Evolutionary conservation across 2,888 invertebrate genomes (phyloP).

Genomic region (Drosophila rubida): DNA sequence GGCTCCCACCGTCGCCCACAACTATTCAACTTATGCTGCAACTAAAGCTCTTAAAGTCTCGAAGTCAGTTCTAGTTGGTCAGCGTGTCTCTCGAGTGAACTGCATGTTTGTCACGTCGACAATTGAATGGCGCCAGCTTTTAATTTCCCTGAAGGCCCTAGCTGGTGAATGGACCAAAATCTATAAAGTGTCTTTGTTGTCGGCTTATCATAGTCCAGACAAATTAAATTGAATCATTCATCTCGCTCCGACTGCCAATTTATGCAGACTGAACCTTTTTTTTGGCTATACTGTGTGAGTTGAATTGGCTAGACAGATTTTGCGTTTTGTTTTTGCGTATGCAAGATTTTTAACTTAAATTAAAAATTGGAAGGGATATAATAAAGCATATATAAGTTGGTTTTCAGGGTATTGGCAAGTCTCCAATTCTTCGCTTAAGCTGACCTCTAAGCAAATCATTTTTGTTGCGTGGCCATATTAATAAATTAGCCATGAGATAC

Average conservation of each 20-base stretch:
- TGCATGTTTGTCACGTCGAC: constrained; percentile 10
- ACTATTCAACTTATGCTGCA: neutral
- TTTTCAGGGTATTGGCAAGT: neutral
- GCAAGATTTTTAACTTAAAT: neutral
- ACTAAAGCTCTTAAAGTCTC: constrained; percentile 18
- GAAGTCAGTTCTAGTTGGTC: neutral
- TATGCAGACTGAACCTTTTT: neutral
- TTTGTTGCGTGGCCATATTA: constrained; percentile 7
- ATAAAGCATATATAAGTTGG: neutral
- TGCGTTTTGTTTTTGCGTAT: neutral
- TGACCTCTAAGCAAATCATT: neutral
- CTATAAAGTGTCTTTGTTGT: constrained; percentile 14
- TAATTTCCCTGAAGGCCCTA: constrained; percentile 47
- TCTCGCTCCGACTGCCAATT: neutral
- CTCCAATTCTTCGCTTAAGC: neutral
- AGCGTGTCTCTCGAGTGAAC: constrained; percentile 1
- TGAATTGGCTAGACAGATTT: neutral
- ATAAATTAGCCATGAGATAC: constrained; percentile 7
- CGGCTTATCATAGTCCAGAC: neutral
- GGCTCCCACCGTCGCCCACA: neutral
- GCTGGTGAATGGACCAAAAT: constrained; percentile 4
- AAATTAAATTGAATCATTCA: constrained; percentile 15
- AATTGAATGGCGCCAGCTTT: constrained; percentile 33
- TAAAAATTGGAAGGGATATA: neutral
- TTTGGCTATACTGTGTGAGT: neutral